Percentiles rank a stretch among this genome's conserved stretches.
phyloP scores from a whole-genome alignment of 1,140 invertebrate genomes.

The Lanistes nyassanus region DNA sequence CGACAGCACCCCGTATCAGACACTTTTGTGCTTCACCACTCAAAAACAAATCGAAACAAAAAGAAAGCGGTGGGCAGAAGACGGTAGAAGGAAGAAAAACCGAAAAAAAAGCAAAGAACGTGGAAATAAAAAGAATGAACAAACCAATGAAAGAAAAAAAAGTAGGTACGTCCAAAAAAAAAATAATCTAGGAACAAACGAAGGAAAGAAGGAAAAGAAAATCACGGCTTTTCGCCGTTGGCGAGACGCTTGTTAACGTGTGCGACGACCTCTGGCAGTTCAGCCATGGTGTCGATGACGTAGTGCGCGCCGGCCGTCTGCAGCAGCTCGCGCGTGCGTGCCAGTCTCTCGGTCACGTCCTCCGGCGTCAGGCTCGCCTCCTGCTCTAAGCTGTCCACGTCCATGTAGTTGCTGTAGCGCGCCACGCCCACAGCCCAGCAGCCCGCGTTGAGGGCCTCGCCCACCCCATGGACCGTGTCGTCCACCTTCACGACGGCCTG shows the following conservation, averaged over 20 bases:
- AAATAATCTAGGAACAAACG: neutral
- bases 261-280: constrained; percentile 62
- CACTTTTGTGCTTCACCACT: too few relatives aligned
- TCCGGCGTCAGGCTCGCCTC: constrained; percentile 48
- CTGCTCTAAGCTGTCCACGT: constrained; percentile 62
- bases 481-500: constrained; percentile 67
- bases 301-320: constrained; percentile 65
- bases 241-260: constrained; percentile 65
- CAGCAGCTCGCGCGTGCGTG: constrained; percentile 59
- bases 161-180: too few relatives aligned
- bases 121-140: too few relatives aligned
- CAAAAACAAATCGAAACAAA: too few relatives aligned
- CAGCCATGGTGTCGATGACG: constrained; percentile 64
- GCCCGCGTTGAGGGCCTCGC: constrained; percentile 65
- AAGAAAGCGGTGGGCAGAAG: too few relatives aligned
- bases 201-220: neutral
- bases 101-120: too few relatives aligned
- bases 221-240: constrained; percentile 62
- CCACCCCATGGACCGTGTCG: constrained; percentile 65
- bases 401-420: constrained; percentile 67
- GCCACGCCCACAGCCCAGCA: constrained; percentile 68
- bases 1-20: too few relatives aligned
- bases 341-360: constrained; percentile 53
- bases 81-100: too few relatives aligned
- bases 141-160: too few relatives aligned